Conservation (phyloP, 2,797 vertebrate species). For the Spinibarbus caldwelli region DNA sequence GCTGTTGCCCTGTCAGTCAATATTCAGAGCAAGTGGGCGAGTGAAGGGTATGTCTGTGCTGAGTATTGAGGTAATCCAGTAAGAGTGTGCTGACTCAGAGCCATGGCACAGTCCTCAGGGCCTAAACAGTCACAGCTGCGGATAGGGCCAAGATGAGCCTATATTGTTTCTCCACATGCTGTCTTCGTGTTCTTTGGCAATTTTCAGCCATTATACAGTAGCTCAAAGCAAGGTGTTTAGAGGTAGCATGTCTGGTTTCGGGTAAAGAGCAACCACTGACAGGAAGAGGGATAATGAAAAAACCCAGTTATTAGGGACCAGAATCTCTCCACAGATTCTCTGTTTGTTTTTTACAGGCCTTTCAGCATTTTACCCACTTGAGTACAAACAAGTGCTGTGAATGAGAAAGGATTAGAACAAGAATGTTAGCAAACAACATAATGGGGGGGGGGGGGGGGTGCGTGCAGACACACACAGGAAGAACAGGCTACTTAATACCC, state of each 20-base stretch:
- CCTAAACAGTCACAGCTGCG: background rate
- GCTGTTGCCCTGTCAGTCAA: conserved; percentile 3
- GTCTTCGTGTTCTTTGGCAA: background rate
- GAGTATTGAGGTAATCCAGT: conserved; percentile 21
- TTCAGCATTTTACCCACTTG: background rate
- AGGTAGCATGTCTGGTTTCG: background rate
- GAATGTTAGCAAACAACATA: conserved; percentile 33
- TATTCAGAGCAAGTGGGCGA: background rate
- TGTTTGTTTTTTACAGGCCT: background rate
- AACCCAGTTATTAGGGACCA: too few species aligned
- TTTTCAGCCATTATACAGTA: background rate
- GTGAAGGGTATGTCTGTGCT: conserved; percentile 23
- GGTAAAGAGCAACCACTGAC: background rate
- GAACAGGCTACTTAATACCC: too few species aligned
- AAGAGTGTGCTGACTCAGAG: conserved; percentile 26
- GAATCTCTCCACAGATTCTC: background rate
- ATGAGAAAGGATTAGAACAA: conserved; percentile 14
- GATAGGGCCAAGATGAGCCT: background rate
- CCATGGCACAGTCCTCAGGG: background rate
- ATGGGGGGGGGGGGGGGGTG: too few species aligned
- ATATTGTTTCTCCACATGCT: background rate
- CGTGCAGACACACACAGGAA: conserved; percentile 24
- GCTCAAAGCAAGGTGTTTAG: background rate
- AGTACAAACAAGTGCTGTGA: conserved; percentile 14
- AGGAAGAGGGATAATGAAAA: background rate